phyloP scores from a whole-genome alignment of 2,113 vertebrate species.

The Cettia cetti region DNA sequence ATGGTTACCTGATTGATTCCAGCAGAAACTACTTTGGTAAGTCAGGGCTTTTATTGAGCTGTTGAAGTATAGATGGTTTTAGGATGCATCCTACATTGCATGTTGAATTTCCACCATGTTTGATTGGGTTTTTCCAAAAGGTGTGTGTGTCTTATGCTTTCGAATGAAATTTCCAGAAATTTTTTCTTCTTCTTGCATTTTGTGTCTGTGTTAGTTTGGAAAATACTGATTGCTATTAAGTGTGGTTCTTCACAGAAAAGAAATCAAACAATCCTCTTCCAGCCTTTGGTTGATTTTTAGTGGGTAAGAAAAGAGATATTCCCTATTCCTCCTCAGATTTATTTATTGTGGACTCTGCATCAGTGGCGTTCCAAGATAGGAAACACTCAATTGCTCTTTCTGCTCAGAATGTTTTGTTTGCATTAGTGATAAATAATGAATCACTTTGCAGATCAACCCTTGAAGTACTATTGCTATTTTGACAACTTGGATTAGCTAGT shows the following conservation, averaged over 20 bases:
- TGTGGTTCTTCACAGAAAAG: not conserved
- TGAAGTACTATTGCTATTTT: conserved; percentile 76
- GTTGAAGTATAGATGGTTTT: not conserved
- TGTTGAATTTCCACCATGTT: not conserved
- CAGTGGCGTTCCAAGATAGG: not conserved
- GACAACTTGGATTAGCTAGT: conserved; percentile 78
- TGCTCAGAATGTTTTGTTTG: conserved; percentile 39
- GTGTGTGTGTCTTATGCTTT: not conserved
- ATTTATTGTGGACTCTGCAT: not conserved
- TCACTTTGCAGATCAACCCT: conserved; percentile 66
- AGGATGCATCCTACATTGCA: not conserved
- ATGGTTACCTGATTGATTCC: not conserved
- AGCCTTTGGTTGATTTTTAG: not conserved
- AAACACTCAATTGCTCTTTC: not conserved
- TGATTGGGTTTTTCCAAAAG: not conserved
- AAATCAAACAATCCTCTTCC: not conserved
- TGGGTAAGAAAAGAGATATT: not conserved
- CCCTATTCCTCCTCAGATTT: not conserved
- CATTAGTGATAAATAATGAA: conserved; percentile 67
- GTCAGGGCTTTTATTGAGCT: not conserved
- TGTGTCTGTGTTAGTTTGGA: not conserved
- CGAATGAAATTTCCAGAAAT: not conserved
- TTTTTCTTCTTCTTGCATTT: not conserved
- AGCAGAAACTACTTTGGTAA: not conserved
- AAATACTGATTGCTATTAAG: not conserved